Evolutionary conservation across 2,888 invertebrate species (phyloP).

Genomic region (Tipula vernalis): DNA sequence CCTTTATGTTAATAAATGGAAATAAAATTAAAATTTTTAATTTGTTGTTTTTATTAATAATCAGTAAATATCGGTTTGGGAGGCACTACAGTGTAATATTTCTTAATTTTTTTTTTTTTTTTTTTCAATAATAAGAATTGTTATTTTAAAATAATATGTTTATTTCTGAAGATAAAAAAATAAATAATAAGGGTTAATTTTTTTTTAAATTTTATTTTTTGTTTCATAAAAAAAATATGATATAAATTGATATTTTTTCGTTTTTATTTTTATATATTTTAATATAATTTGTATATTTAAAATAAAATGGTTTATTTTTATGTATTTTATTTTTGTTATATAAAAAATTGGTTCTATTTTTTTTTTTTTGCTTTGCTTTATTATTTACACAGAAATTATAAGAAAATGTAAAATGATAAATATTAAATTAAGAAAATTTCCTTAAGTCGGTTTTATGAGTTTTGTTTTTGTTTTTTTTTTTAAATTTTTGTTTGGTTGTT

Average conservation of each 20-base stretch:
- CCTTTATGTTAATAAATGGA: neutral
- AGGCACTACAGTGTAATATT: conserved; percentile 25
- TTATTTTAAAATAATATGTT: neutral
- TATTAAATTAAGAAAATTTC: neutral
- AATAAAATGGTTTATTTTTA: neutral
- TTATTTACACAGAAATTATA: neutral
- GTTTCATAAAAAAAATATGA: neutral
- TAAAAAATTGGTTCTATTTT: neutral
- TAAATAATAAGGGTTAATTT: neutral
- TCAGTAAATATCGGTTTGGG: conserved; percentile 16
- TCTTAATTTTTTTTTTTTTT: neutral
- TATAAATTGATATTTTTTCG: neutral
- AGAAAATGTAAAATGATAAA: neutral
- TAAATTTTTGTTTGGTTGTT: conserved; percentile 9
- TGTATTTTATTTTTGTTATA: neutral
- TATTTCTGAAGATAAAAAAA: conserved; percentile 9
- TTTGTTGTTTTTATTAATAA: conserved; percentile 17
- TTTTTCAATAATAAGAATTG: no score
- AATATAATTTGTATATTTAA: neutral
- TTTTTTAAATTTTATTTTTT: neutral
- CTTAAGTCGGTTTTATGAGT: neutral
- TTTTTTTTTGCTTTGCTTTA: neutral
- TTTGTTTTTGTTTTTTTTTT: neutral
- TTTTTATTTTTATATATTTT: neutral
- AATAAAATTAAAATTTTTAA: conserved; percentile 8